Evolutionary conservation across 2,888 invertebrate genomes (phyloP), one percentile per base, ranked within the genome.

Genomic region (Rhynchonema sp.): DNA sequence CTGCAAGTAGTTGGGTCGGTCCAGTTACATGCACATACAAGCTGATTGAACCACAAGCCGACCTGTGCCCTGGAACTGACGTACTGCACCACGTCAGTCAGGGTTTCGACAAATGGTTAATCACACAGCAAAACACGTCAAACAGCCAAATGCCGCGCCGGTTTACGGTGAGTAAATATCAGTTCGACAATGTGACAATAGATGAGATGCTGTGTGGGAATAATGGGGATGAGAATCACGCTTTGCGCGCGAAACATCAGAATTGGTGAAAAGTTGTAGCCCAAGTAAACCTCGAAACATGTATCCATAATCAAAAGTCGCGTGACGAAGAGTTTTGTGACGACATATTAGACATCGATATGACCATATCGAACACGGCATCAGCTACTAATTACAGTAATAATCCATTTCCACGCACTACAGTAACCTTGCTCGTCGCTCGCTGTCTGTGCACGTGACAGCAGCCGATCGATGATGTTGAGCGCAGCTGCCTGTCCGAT

Each of bases 111-210:
- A 59, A 92, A 75, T 71, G 87, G 85, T 68, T 89, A 84, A 71
- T 86, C 89, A 46, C 80, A 80, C 22, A 88, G 86, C 69, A 80
- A 80, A 25, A 88, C 80, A 72, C 88, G 92, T 72, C 91, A 91
- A 1, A 86, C 66, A 0, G 86, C 85, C 68, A 86, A 81, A 73
- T 94, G 90, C 61, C n/a, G n/a, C 86, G 76, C 29, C 75, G 68
- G 38, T 59, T 13, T 26, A 61, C n/a, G 1, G 38, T 20, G 27
- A 25, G n/a, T 22, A 30, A 2, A 27, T 55, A 3, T 13, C 30
- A 46, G n/a, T n/a, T 54, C 26, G 54, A 22, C 13, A 2, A 22
- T 27, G 27, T 27, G 54, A 27, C 6, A 28, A 27, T 6, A 54
- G 9, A 2, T 27, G 26, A 26, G 27, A 27, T 27, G 13, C 6